Conservation (phyloP, 1,140 invertebrate species). For the Heliconius melpomene region DNA sequence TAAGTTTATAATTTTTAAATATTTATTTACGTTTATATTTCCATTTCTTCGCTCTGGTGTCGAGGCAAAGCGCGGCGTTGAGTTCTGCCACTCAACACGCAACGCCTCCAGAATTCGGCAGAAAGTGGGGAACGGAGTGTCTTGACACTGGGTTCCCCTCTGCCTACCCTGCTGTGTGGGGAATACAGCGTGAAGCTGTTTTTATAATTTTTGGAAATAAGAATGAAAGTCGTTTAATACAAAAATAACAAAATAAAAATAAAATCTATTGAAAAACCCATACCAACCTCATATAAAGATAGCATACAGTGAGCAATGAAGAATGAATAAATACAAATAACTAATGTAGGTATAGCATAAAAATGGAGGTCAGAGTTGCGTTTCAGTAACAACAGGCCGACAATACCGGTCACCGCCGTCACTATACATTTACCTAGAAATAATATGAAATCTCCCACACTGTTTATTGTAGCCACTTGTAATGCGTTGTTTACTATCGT, state of each 20-base stretch:
- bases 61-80: too few relatives aligned
- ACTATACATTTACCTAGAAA: constrained; percentile 96
- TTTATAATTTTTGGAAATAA: too few relatives aligned
- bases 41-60: too few relatives aligned
- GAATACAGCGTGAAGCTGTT: too few relatives aligned
- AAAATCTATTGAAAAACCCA: background rate
- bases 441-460: constrained; percentile 96
- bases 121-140: too few relatives aligned
- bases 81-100: too few relatives aligned
- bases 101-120: too few relatives aligned
- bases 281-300: constrained; percentile 93
- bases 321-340: constrained; percentile 94
- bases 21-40: too few relatives aligned
- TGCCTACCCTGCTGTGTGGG: too few relatives aligned
- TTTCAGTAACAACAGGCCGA: constrained; percentile 88
- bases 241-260: background rate
- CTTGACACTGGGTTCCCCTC: too few relatives aligned
- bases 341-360: constrained; percentile 92
- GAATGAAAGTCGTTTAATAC: background rate
- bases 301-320: constrained; percentile 96
- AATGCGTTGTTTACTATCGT: constrained; percentile 91
- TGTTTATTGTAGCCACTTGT: constrained; percentile 95
- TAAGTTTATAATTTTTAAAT: too few relatives aligned
- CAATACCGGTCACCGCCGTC: constrained; percentile 87
- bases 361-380: constrained; percentile 87